phyloP scores from a whole-genome alignment of 2,888 invertebrate genomes.

The Cephalotes varians region DNA sequence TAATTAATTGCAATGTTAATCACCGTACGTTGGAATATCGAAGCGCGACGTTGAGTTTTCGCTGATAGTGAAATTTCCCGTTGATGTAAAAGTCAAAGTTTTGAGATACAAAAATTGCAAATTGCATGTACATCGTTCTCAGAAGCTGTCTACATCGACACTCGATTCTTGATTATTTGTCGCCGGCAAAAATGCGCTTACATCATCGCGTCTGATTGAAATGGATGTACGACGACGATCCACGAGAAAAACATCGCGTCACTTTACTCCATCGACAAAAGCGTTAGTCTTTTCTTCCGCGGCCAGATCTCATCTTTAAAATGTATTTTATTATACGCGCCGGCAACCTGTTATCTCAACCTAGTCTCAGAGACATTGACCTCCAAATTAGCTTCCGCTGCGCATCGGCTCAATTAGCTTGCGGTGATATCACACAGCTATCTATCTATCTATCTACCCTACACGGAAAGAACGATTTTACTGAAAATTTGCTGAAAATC shows the following conservation, averaged over 20 bases:
- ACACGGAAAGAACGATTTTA: no score
- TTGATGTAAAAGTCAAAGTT: not conserved
- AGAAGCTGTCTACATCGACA: not conserved
- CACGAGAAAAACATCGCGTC: slow-evolving; percentile 1
- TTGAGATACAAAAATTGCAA: not conserved
- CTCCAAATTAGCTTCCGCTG: slow-evolving; percentile 24
- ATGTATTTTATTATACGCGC: not conserved
- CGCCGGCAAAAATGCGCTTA: slow-evolving; percentile 46
- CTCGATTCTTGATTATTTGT: slow-evolving; percentile 15
- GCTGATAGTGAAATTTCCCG: not conserved
- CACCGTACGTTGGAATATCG: not conserved
- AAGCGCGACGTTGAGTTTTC: not conserved
- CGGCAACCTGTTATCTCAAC: slow-evolving; percentile 15
- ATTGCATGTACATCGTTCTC: slow-evolving; percentile 7
- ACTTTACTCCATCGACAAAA: slow-evolving; percentile 1
- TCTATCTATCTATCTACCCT: no score
- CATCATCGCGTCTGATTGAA: slow-evolving; percentile 48
- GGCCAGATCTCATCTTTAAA: not conserved
- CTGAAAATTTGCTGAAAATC: no score
- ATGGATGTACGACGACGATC: not conserved
- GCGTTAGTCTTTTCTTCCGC: not conserved
- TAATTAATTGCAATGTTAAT: not conserved
- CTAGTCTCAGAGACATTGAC: slow-evolving; percentile 38
- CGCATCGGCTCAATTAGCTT: slow-evolving; percentile 10
- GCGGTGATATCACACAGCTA: not conserved